Evolutionary conservation across 1,140 invertebrate genomes (phyloP), one percentile per base, ranked within the genome.

Genomic region (Caenorhabditis tropicalis): DNA sequence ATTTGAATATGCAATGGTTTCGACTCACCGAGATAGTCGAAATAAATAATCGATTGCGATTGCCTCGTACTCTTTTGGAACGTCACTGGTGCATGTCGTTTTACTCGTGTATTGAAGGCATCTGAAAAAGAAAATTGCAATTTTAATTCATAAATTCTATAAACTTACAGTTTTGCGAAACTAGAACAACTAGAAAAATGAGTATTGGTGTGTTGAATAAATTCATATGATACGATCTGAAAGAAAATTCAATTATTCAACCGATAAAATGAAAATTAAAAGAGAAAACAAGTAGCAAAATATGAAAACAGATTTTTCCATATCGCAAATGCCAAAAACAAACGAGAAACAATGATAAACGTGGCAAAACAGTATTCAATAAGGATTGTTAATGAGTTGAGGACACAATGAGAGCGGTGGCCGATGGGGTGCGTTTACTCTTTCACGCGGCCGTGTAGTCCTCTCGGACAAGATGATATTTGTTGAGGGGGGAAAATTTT

Each of bases 41-140:
- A 74, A 43, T 43, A 24, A 74, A 74, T 43, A 74, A 74, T 43
- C 36, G 65, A 74, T 27, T 43, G 39, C n/a, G n/a, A n/a, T 43
- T 39, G n/a, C 21, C 65, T 12, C 33, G 36, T 74, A 74, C 65
- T 74, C 36, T 31, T 39, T 74, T 74, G 65, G n/a, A 74, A 74
- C 16, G 9, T 74, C 27, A 74, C n/a, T 1, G 65, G 65, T 43
- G 65, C 65, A 74, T 74, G 65, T 43, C 65, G 65, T 74, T 74
- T 74, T 31, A 74, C 65, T 6, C 65, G 65, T 74, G 65, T 74
- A 46, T 74, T 46, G 65, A 74, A 74, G 27, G 65, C 65, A 74
- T 43, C 65, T 74, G 36, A 0, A 74, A n/a, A n/a, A n/a, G n/a
- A n/a, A n/a, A n/a, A n/a, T n/a, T n/a, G 33, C 6, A 46, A 21